Conservation (phyloP, 2,797 vertebrate genomes). For the Phylloscopus collybita region DNA sequence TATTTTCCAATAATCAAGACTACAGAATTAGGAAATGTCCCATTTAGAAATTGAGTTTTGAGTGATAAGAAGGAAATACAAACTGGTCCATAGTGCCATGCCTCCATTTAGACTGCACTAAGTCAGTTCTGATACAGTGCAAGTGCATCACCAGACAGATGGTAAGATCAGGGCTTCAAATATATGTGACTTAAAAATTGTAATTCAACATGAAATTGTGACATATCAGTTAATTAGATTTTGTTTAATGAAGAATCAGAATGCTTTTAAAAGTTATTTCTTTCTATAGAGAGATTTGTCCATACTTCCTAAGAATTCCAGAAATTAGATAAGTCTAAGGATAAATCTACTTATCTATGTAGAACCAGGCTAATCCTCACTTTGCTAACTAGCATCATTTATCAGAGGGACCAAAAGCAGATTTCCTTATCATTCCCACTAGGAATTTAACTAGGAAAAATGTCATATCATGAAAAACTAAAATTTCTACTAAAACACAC, state of each 20-base stretch:
- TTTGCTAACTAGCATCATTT: neutral
- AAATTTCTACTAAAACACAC: neutral
- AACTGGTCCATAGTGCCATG: neutral
- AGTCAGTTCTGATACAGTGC: neutral
- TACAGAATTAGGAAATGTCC: slow-evolving; percentile 12
- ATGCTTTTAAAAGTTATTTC: neutral
- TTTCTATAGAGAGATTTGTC: neutral
- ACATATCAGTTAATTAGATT: neutral
- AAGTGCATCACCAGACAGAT: neutral
- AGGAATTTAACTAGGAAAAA: neutral
- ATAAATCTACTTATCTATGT: neutral
- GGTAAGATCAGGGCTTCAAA: neutral
- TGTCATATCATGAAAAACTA: neutral
- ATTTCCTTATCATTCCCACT: neutral
- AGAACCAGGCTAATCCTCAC: neutral
- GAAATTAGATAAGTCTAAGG: neutral
- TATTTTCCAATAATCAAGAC: neutral
- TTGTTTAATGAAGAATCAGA: slow-evolving; percentile 4
- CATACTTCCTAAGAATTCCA: neutral
- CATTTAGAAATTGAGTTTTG: slow-evolving; percentile 34
- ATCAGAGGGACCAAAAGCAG: neutral
- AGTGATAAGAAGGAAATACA: slow-evolving; percentile 7
- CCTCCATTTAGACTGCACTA: slow-evolving; percentile 2
- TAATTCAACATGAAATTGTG: neutral
- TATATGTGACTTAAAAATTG: neutral